Percentiles rank a stretch among this genome's conserved stretches.
phyloP scores from a whole-genome alignment of 1,140 invertebrate genomes.

The Diorhabda sublineata region DNA sequence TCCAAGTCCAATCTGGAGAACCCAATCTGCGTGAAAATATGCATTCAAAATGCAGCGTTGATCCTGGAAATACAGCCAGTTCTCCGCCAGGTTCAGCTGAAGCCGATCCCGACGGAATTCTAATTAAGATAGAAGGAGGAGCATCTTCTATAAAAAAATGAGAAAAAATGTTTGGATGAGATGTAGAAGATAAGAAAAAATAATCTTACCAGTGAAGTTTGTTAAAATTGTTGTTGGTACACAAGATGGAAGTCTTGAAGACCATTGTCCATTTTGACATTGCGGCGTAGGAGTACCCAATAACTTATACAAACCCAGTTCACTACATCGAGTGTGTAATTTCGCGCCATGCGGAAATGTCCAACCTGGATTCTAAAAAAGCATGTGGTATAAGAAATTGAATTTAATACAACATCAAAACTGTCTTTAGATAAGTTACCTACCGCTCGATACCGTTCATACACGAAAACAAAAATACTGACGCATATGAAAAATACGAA shows the following conservation, averaged over 20 bases:
- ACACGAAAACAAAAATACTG: no score
- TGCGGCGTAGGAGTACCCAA: slow-evolving; percentile 61
- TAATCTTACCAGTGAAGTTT: slow-evolving; percentile 70
- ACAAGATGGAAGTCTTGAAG: slow-evolving; percentile 67
- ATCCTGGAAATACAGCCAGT: slow-evolving; percentile 75
- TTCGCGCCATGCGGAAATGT: slow-evolving; percentile 64
- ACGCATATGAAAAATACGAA: no score
- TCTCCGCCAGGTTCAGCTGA: slow-evolving; percentile 73
- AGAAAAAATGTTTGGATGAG: background rate
- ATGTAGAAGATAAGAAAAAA: background rate
- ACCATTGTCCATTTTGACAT: slow-evolving; percentile 78
- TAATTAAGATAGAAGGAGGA: slow-evolving; percentile 78
- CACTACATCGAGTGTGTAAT: slow-evolving; percentile 67
- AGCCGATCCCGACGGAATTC: slow-evolving; percentile 73
- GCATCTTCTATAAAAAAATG: slow-evolving; percentile 60
- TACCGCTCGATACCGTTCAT: no score
- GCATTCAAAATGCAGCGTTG: slow-evolving; percentile 79
- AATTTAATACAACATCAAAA: no score
- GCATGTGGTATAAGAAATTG: background rate
- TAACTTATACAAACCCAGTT: slow-evolving; percentile 78
- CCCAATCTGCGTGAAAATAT: slow-evolving; percentile 69
- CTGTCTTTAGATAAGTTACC: no score
- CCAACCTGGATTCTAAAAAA: slow-evolving; percentile 42
- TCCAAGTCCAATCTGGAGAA: slow-evolving; percentile 87
- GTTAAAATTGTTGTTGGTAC: slow-evolving; percentile 75